Evolutionary conservation across 2,113 vertebrate species (phyloP), one percentile per base, ranked within the genome.

Genomic region (Pluvialis apricaria): DNA sequence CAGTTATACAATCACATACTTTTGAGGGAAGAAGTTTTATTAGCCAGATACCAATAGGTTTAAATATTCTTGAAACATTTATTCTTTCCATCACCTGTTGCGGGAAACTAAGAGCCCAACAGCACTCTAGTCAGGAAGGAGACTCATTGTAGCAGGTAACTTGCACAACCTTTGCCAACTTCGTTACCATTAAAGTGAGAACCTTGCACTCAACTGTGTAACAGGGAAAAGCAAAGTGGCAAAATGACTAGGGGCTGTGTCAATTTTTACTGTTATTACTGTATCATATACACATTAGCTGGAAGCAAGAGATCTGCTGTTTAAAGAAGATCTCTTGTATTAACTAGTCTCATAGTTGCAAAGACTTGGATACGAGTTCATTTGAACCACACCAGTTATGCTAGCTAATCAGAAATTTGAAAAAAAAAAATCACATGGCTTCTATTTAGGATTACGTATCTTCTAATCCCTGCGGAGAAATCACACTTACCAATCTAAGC

Each of bases 401-500:
- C 8, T 15, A 58, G 36, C 51, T 77, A n/a, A 36, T 7, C 31
- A 76, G 12, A 62, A 57, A 32, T n/a, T 18, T 68, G 22, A 22
- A 25, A n/a, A 51, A n/a, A 51, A 65, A 51, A 76, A 71, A 57
- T 5, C 15, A 22, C 16, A 16, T 15, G 32, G 34, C 12, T 78
- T 60, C 65, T 40, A 8, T 38, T 70, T 60, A 51, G 71, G 20
- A 72, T 65, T 52, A 79, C 54, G 5, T 42, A 73, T 34, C 51
- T 85, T 72, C 28, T 85, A 58, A 58, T 22, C 51, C 32, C 32
- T 36, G 26, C 36, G 28, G 72, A 73, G 38, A 57, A 87, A 73
- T 28, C 45, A 44, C 60, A 82, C 75, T 92, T 89, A 96, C 96
- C 78, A 34, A 11, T 94, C 71, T 42, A 97, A 92, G 70, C 96